These are phyloP conservation scores for Botia kubotai DNA, from an alignment of 2,797 vertebrate genomes.

Conservation along the genomic window DNA sequence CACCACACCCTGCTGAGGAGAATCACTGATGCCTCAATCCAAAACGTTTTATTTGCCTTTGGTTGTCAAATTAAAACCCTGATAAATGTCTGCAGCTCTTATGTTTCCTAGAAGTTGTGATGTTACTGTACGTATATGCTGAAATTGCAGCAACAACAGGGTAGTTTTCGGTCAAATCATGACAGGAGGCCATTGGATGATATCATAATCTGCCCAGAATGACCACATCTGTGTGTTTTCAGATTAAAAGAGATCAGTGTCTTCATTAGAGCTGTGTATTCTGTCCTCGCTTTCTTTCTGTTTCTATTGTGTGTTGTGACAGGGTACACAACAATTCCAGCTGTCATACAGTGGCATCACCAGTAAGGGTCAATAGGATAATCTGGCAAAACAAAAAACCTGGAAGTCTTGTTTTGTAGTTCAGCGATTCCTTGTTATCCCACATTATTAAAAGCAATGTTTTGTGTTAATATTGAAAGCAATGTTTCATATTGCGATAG, in stretches of 20 bases:
- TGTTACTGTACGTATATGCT: conserved; percentile 9
- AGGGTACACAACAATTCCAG: conserved; percentile 14
- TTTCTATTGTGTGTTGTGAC: not conserved
- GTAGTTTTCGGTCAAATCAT: not conserved
- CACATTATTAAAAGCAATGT: not conserved
- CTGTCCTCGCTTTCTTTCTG: not conserved
- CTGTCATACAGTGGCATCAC: conserved; percentile 20
- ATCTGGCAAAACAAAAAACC: not conserved
- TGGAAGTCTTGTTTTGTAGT: not conserved
- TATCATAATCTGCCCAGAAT: conserved; percentile 41
- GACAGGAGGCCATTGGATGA: conserved; percentile 38
- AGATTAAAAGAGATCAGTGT: conserved; percentile 51
- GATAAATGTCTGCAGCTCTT: conserved; percentile 10
- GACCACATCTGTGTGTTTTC: conserved; percentile 41
- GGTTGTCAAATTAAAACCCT: conserved; percentile 34
- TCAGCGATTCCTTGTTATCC: not conserved
- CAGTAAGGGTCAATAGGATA: conserved; percentile 5
- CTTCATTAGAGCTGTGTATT: conserved; percentile 39
- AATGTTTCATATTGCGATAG: not conserved
- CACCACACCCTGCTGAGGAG: conserved; percentile 39
- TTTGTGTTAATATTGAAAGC: not conserved
- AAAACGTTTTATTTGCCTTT: conserved; percentile 9
- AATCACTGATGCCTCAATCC: conserved; percentile 26
- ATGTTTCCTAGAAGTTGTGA: conserved; percentile 1
- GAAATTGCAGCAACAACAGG: not conserved